Percentiles rank a stretch among this genome's conserved stretches.
phyloP scores from a whole-genome alignment of 2,888 invertebrate species.

The Aricia artaxerxes region DNA sequence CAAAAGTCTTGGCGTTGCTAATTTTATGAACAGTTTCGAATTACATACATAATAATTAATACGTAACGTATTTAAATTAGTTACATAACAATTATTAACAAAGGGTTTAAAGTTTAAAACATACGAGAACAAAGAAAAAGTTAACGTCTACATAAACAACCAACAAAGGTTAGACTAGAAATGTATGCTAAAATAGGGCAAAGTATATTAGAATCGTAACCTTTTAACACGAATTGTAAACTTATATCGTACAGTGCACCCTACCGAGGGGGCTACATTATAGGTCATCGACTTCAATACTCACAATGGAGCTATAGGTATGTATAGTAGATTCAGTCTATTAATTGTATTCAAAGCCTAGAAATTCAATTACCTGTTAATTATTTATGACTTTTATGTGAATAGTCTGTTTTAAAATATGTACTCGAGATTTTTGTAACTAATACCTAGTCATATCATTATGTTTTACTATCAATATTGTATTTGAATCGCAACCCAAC shows the following conservation, averaged over 20 bases:
- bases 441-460: neutral
- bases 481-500: no score
- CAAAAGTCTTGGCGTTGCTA: neutral
- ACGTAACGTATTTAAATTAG: neutral
- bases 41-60: neutral
- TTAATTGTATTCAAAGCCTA: neutral
- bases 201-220: constrained; percentile 29
- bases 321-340: constrained; percentile 9
- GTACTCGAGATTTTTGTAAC: neutral
- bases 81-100: constrained; percentile 21
- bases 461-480: no score
- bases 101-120: neutral
- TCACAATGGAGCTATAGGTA: constrained; percentile 14
- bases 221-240: constrained; percentile 32
- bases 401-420: neutral
- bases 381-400: neutral
- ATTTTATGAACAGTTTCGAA: neutral
- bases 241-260: constrained; percentile 58
- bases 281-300: constrained; percentile 68
- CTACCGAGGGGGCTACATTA: constrained; percentile 67
- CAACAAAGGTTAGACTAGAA: constrained; percentile 16
- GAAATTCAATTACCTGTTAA: constrained; percentile 2
- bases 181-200: constrained; percentile 31
- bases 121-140: constrained; percentile 21
- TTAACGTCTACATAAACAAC: constrained; percentile 11